Evolutionary conservation across 2,888 invertebrate genomes (phyloP).

Genomic region (Drosophila vallismaia): DNA sequence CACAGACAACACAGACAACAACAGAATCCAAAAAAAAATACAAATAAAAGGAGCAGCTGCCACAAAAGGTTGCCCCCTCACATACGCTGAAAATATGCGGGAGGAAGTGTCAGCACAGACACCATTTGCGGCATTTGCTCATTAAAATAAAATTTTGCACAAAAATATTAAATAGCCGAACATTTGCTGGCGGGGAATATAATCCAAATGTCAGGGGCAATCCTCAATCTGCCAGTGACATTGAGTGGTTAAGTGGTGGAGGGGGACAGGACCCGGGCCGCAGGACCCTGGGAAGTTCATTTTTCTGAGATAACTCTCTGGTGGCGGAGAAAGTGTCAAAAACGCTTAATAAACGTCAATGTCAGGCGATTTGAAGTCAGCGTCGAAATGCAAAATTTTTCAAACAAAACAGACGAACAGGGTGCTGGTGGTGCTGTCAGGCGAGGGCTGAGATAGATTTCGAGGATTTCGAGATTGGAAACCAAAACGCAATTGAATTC

Average conservation of each 20-base stretch:
- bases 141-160: constrained; percentile 73
- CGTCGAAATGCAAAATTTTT: constrained; percentile 55
- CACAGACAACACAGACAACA: not conserved
- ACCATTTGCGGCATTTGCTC: constrained; percentile 61
- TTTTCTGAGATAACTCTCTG: constrained; percentile 59
- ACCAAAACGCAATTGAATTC: constrained; percentile 77
- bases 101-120: constrained; percentile 20
- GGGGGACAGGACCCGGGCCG: not conserved
- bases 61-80: constrained; percentile 27
- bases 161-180: constrained; percentile 72
- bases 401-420: constrained; percentile 59
- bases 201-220: constrained; percentile 54
- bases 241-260: constrained; percentile 71
- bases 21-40: constrained; percentile 26
- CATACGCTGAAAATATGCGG: constrained; percentile 16
- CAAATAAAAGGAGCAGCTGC: constrained; percentile 54
- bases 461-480: constrained; percentile 38
- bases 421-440: constrained; percentile 14
- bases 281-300: constrained; percentile 24
- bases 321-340: constrained; percentile 70
- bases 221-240: constrained; percentile 65
- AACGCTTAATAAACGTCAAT: constrained; percentile 79
- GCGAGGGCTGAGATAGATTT: constrained; percentile 20
- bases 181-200: constrained; percentile 48
- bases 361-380: constrained; percentile 71